Conservation (phyloP, 2,888 invertebrate species). For the Mimumesa dahlbomi region DNA sequence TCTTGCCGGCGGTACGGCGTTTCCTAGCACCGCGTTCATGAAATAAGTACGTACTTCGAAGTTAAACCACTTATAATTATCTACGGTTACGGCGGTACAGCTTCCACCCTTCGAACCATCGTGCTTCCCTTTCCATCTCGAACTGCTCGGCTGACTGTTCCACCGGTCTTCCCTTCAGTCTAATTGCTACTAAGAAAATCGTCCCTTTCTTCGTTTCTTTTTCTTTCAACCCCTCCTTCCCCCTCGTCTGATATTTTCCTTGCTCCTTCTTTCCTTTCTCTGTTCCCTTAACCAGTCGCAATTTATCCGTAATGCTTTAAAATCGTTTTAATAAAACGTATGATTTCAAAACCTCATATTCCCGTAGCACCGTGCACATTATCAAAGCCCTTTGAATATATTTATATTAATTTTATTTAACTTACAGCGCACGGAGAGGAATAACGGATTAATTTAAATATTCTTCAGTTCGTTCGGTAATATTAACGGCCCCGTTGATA, state of each 20-base stretch:
- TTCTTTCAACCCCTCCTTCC: constrained; percentile 9
- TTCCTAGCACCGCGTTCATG: neutral
- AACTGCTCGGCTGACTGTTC: constrained; percentile 13
- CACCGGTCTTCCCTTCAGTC: constrained; percentile 8
- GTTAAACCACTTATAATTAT: constrained; percentile 46
- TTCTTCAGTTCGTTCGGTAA: too few species aligned
- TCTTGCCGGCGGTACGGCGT: too few species aligned
- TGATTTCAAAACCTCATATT: too few species aligned
- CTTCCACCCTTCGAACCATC: constrained; percentile 1
- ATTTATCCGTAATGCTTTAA: neutral
- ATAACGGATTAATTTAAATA: too few species aligned
- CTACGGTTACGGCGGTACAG: constrained; percentile 8
- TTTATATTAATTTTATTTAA: too few species aligned
- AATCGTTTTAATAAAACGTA: too few species aligned
- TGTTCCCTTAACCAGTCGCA: neutral
- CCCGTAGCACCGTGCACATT: too few species aligned
- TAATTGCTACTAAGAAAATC: constrained; percentile 62
- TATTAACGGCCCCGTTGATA: too few species aligned
- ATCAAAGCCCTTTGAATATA: too few species aligned
- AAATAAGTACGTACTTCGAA: constrained; percentile 50
- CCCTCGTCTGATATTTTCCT: constrained; percentile 9
- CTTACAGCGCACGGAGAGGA: too few species aligned
- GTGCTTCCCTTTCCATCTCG: neutral
- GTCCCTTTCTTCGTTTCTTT: constrained; percentile 44
- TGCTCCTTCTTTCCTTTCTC: neutral